Evolutionary conservation across 2,888 invertebrate species (phyloP), one percentile per base, ranked within the genome.

Genomic region (Pyrocoelia pectoralis): DNA sequence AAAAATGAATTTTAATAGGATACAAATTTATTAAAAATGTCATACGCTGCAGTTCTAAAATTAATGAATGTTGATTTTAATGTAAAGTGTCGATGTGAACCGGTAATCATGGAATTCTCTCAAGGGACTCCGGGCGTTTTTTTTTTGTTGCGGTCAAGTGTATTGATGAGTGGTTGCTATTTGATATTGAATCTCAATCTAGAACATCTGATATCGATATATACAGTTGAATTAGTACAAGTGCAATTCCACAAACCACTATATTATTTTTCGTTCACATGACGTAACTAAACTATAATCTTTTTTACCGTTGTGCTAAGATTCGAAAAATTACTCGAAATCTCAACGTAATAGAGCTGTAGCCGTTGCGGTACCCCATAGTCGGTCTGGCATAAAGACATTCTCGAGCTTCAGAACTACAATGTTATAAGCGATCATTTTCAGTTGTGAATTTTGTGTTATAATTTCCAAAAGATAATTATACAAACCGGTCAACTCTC

Each of bases 331-430:
- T n/a, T n/a, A n/a, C n/a, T n/a, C n/a, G 8, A 41, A 40, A 43
- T 13, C 58, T 57, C 43, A 28, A 19, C 28, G 63, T 66, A 56
- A 54, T 59, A 15, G 54, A 53, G 55, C 67, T 63, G 67, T 64
- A 61, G 28, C 33, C 57, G 55, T 46, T 62, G 59, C 64, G 68
- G 65, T 67, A 67, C 67, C 62, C 64, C 66, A 65, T 67, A 66
- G 70, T 72, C 72, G 72, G 72, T 70, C 56, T 66, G 59, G 64
- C 61, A 61, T 64, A 70, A 72, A 70, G 70, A 69, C 70, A 70
- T 72, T 72, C 70, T 68, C 68, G 61, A 65, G 63, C 67, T 68
- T 70, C 72, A 59, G 50, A 63, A 55, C 53, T 49, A 58, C 58
- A 63, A 54, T 53, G 13, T 58, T 58, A 62, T 62, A 58, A 49